A percentile compares a stretch with the other conserved stretches of the same genome.
Conservation (phyloP, 2,797 vertebrate species). For the Enteromius paludinosus region DNA sequence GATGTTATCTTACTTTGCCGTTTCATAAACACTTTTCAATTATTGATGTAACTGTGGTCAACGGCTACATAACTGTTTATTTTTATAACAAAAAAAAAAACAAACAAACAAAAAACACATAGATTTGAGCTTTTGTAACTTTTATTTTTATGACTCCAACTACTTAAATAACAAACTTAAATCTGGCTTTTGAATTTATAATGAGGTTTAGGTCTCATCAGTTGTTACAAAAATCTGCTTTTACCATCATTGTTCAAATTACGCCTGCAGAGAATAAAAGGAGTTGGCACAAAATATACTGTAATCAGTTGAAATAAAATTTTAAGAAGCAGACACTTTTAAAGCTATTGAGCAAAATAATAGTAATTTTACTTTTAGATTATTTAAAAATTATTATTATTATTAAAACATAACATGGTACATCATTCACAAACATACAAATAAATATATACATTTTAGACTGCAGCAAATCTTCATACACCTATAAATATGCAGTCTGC, state of each 20-base stretch:
- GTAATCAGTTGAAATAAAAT: background rate
- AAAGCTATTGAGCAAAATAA: background rate
- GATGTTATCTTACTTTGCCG: background rate
- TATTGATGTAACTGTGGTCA: background rate
- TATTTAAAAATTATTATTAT: too few relatives aligned
- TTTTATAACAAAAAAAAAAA: background rate
- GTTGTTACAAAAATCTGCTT: background rate
- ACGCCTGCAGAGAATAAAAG: background rate
- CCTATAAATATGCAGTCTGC: slow-evolving; percentile 52
- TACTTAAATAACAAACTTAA: background rate
- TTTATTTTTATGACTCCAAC: background rate
- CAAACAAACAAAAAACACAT: background rate
- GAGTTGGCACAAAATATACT: background rate
- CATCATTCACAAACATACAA: too few relatives aligned
- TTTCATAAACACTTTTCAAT: background rate
- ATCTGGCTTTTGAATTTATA: background rate
- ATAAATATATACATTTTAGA: too few relatives aligned
- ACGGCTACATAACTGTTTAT: background rate
- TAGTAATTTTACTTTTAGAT: too few relatives aligned
- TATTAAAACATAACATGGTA: too few relatives aligned
- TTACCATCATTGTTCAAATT: background rate
- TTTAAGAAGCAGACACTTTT: background rate
- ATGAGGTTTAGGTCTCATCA: background rate
- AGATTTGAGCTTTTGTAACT: background rate
- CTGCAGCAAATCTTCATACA: background rate